Conservation (phyloP, 2,113 vertebrate genomes). For the Osmerus eperlanus region DNA sequence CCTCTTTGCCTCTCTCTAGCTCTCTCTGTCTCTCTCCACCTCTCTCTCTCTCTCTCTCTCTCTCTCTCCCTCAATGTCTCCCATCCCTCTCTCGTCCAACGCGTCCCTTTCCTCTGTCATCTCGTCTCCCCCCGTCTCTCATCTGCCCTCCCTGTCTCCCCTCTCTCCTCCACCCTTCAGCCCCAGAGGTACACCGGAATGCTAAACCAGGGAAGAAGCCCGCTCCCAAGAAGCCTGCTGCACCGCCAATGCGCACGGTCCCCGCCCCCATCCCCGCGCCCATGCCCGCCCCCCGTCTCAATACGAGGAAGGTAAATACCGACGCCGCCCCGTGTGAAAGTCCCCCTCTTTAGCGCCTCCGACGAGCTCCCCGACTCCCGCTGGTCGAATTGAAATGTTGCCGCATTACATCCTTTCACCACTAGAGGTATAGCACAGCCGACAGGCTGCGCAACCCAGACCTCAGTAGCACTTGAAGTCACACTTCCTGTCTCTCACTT, state of each 20-base stretch:
- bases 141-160: not conserved
- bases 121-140: not conserved
- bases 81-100: not conserved
- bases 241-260: conserved; percentile 6
- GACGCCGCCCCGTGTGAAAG: no score
- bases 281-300: not conserved
- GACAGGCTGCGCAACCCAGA: not conserved
- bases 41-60: not conserved
- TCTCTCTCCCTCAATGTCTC: not conserved
- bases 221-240: conserved; percentile 31
- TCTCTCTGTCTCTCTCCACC: not conserved
- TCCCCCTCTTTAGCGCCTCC: no score
- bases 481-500: not conserved
- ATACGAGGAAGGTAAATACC: conserved; percentile 51
- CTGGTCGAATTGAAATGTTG: not conserved
- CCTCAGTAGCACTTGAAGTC: no score
- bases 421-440: not conserved
- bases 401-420: not conserved
- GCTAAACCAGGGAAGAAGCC: conserved; percentile 62
- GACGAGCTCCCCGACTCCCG: not conserved
- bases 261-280: conserved; percentile 18
- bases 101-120: not conserved
- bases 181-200: conserved; percentile 64
- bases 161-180: conserved; percentile 26
- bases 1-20: not conserved